Conservation (phyloP, 2,888 invertebrate species). For the Mythimna pallens region DNA sequence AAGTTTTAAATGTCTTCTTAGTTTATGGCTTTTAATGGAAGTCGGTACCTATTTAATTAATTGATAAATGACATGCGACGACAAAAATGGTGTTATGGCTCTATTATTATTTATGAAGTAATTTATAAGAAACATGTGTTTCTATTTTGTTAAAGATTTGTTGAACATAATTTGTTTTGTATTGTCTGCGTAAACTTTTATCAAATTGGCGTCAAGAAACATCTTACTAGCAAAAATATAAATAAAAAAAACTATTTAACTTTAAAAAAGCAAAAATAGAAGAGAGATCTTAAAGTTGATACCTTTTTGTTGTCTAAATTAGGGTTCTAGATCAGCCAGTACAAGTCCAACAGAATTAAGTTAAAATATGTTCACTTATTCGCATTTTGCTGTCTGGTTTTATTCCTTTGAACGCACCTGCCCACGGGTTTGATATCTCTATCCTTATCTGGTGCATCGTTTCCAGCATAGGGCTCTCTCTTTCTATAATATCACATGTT, state of each 20-base stretch:
- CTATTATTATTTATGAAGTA: constrained; percentile 33
- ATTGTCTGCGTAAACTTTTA: not conserved
- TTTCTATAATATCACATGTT: constrained; percentile 65
- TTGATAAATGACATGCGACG: constrained; percentile 47
- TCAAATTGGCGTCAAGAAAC: not conserved
- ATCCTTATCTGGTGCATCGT: constrained; percentile 54
- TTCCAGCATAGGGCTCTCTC: constrained; percentile 55
- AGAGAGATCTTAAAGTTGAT: not conserved
- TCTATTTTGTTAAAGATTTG: constrained; percentile 14
- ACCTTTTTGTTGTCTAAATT: constrained; percentile 19
- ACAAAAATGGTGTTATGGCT: constrained; percentile 29
- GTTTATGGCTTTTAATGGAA: constrained; percentile 68
- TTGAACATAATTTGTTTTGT: not conserved
- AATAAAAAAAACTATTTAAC: not conserved
- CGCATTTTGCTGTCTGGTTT: constrained; percentile 49
- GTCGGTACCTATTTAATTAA: constrained; percentile 61
- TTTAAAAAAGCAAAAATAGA: not conserved
- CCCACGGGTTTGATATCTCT: constrained; percentile 52
- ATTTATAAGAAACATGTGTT: constrained; percentile 21
- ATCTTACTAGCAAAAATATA: too few species aligned
- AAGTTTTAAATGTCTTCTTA: constrained; percentile 68
- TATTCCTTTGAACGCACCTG: constrained; percentile 69
- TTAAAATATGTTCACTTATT: constrained; percentile 50
- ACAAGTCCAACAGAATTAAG: constrained; percentile 27
- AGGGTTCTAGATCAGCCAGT: constrained; percentile 14